Evolutionary conservation across 2,113 vertebrate genomes (phyloP).

Genomic region (Ellobius talpinus): DNA sequence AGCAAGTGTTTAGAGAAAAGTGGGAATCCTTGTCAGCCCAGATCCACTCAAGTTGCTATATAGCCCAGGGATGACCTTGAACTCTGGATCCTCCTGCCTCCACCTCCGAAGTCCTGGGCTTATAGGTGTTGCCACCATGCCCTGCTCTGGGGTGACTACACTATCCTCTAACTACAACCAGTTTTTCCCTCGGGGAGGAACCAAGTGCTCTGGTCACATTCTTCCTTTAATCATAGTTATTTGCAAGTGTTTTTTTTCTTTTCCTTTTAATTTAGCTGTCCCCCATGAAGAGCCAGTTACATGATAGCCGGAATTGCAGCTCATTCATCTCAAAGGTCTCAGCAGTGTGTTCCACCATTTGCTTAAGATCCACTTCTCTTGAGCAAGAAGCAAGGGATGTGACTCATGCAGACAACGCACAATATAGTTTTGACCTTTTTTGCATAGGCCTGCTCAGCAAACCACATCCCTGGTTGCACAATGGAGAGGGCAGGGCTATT

Average conservation of each 20-base stretch:
- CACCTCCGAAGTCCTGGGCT: not conserved
- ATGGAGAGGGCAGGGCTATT: slow-evolving; percentile 73
- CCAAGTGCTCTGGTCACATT: not conserved
- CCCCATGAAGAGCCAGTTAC: slow-evolving; percentile 14
- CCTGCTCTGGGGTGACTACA: not conserved
- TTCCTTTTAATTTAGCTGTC: slow-evolving; percentile 8
- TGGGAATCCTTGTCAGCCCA: not conserved
- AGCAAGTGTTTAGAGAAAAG: not conserved
- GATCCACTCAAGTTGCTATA: not conserved
- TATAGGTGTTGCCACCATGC: not conserved
- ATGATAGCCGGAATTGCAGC: slow-evolving; percentile 39
- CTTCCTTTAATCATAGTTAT: slow-evolving; percentile 49
- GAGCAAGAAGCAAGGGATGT: slow-evolving; percentile 79
- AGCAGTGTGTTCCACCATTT: slow-evolving; percentile 47
- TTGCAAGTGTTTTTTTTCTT: not conserved
- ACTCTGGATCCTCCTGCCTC: too few relatives aligned
- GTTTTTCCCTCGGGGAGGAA: slow-evolving; percentile 30
- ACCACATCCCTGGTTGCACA: slow-evolving; percentile 87
- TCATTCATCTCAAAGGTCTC: slow-evolving; percentile 29
- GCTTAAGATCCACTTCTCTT: slow-evolving; percentile 62
- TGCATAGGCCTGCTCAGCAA: slow-evolving; percentile 83
- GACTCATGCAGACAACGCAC: slow-evolving; percentile 83
- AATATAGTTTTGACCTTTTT: slow-evolving; percentile 80
- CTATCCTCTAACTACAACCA: slow-evolving; percentile 27
- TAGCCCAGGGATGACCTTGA: not conserved